These are phyloP conservation scores for Reticulitermes lucifugus DNA, from an alignment of 2,888 invertebrate genomes.

Conservation along the genomic window DNA sequence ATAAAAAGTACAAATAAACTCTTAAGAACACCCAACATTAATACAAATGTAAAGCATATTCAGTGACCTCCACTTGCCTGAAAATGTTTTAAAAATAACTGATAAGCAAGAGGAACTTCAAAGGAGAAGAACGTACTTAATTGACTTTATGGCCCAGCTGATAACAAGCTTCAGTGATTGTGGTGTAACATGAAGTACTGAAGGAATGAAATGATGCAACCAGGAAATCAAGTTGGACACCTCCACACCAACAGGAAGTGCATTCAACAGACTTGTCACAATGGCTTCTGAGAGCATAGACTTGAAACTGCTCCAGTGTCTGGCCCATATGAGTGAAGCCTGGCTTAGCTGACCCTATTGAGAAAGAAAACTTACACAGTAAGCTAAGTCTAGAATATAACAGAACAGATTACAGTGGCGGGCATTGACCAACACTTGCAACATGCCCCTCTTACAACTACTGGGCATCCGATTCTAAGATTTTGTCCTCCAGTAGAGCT, in stretches of 20 bases:
- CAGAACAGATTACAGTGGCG: no score
- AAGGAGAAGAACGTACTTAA: background rate
- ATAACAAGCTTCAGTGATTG: constrained; percentile 58
- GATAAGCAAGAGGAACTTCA: no score
- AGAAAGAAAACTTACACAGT: background rate
- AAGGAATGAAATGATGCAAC: constrained; percentile 60
- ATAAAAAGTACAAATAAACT: no score
- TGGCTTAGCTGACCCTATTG: constrained; percentile 58
- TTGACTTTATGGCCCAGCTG: constrained; percentile 56
- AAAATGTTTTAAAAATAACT: no score
- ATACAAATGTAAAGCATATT: no score
- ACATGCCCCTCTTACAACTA: no score
- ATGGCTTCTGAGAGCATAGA: constrained; percentile 56
- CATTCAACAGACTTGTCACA: constrained; percentile 56
- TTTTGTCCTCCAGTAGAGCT: no score
- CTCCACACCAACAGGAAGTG: constrained; percentile 56
- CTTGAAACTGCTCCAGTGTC: constrained; percentile 59
- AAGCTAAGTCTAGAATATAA: no score
- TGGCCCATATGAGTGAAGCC: constrained; percentile 60
- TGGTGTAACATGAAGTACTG: constrained; percentile 58
- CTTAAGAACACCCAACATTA: no score
- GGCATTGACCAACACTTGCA: no score
- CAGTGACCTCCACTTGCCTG: no score
- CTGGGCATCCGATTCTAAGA: no score
- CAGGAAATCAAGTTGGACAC: constrained; percentile 58